Evolutionary conservation across 1,140 invertebrate species (phyloP).

Genomic region (Drosophila cardini): DNA sequence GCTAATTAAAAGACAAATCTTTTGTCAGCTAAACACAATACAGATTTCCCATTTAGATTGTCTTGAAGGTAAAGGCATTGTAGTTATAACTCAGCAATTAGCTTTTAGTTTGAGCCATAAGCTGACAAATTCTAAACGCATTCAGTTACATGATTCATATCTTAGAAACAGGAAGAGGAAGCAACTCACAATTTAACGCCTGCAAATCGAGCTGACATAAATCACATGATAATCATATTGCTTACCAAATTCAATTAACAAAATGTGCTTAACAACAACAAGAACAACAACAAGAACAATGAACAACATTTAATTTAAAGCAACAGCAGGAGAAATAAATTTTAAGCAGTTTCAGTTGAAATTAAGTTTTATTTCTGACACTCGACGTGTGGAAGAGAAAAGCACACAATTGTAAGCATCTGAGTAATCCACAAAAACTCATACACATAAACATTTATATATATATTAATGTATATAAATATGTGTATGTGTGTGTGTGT

Average conservation of each 20-base stretch:
- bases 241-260: constrained; percentile 64
- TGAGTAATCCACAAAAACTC: constrained; percentile 49
- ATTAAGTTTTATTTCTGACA: constrained; percentile 73
- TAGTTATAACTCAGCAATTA: background rate
- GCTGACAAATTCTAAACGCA: background rate
- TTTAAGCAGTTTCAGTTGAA: constrained; percentile 48
- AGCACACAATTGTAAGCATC: constrained; percentile 37
- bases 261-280: constrained; percentile 57
- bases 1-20: background rate
- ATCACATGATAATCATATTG: constrained; percentile 74
- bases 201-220: constrained; percentile 48
- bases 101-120: background rate
- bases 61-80: background rate
- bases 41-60: background rate
- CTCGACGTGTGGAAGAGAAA: constrained; percentile 22
- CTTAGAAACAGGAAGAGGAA: background rate
- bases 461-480: constrained; percentile 8
- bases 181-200: constrained; percentile 33
- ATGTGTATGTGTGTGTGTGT: constrained; percentile 7
- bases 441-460: constrained; percentile 17
- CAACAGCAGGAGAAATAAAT: constrained; percentile 14
- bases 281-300: constrained; percentile 14
- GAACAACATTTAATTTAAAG: constrained; percentile 33
- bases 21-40: background rate
- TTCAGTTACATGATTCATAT: background rate